Percentiles rank a stretch among this genome's conserved stretches.
Conservation (phyloP, 1,140 invertebrate genomes). For the Berghia stephanieae region DNA sequence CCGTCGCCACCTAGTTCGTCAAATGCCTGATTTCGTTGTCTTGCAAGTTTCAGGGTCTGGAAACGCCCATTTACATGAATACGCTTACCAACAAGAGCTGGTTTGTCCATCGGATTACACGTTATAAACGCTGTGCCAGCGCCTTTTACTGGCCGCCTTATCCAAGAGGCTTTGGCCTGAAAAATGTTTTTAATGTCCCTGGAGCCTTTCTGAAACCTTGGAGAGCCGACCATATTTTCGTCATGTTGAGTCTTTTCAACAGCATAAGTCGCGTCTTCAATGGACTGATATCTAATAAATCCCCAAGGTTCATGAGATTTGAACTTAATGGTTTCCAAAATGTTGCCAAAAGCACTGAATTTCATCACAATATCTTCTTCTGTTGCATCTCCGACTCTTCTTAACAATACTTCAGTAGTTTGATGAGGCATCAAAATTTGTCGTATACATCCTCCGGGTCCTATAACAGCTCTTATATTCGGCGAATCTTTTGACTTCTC, state of each 20-base stretch:
- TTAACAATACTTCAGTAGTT: constrained; percentile 33
- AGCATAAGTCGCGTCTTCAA: constrained; percentile 40
- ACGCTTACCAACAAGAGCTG: neutral
- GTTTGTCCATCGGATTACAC: constrained; percentile 22
- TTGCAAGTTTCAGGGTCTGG: no score
- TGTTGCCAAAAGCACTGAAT: constrained; percentile 36
- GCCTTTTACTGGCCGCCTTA: constrained; percentile 40
- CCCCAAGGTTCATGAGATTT: constrained; percentile 40
- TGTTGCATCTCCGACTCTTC: neutral
- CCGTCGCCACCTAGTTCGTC: no score
- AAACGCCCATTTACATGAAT: no score
- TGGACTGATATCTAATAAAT: constrained; percentile 41
- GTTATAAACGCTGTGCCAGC: constrained; percentile 32
- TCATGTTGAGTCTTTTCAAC: constrained; percentile 27
- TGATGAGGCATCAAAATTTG: no score
- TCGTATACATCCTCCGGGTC: constrained; percentile 33
- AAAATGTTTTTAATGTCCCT: no score
- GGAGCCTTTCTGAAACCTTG: constrained; percentile 20
- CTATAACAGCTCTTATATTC: constrained; percentile 34
- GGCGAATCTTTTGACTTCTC: constrained; percentile 14
- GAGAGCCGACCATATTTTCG: neutral
- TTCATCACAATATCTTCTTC: constrained; percentile 31
- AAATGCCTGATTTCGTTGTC: no score
- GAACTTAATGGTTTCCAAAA: constrained; percentile 27
- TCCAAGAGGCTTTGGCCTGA: constrained; percentile 47